Evolutionary conservation across 1,140 invertebrate species (phyloP).

Genomic region (Euura lappo): DNA sequence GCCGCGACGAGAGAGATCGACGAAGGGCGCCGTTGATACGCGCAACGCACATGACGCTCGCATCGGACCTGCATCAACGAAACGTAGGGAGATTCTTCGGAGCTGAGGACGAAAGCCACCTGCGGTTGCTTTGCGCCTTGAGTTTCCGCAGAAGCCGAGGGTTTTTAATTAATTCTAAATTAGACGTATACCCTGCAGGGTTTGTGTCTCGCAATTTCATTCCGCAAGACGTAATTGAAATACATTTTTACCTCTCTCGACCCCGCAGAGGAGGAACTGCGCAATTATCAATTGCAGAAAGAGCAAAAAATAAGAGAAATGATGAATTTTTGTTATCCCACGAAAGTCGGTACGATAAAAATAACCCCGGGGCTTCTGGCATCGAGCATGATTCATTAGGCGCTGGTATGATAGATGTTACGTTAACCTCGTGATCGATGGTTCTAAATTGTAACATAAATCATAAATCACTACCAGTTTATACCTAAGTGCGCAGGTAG

Average conservation of each 20-base stretch:
- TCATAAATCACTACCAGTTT: neutral
- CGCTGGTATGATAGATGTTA: conserved; percentile 2
- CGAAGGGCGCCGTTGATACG: neutral
- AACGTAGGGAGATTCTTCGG: too few relatives aligned
- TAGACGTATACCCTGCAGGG: neutral
- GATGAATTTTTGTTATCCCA: too few relatives aligned
- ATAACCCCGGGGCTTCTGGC: neutral
- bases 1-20: neutral
- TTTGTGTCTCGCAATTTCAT: conserved; percentile 3
- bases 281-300: too few relatives aligned
- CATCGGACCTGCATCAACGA: too few relatives aligned
- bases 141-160: neutral
- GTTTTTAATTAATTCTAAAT: conserved; percentile 8
- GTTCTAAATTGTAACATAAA: conserved; percentile 1
- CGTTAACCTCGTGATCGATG: conserved; percentile 6
- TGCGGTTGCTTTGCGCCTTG: too few relatives aligned
- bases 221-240: neutral
- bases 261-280: too few relatives aligned
- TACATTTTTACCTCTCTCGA: too few relatives aligned
- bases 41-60: too few relatives aligned
- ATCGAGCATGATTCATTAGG: neutral
- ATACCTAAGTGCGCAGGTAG: neutral
- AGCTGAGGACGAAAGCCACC: too few relatives aligned
- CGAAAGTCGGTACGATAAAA: neutral
- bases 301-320: too few relatives aligned